Evolutionary conservation across 1,140 invertebrate genomes (phyloP).

Genomic region (Contarinia nasturtii): DNA sequence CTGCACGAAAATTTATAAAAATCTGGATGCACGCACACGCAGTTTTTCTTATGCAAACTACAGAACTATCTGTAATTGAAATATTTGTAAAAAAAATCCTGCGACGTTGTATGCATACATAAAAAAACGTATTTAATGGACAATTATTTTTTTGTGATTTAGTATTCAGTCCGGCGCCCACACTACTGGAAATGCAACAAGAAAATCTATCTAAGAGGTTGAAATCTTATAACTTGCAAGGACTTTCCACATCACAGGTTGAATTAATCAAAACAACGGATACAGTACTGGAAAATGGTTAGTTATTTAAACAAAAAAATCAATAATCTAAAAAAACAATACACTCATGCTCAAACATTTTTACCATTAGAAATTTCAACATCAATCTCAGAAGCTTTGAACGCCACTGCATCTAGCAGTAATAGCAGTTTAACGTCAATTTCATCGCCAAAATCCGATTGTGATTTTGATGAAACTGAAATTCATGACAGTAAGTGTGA

Average conservation of each 20-base stretch:
- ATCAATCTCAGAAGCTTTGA: not conserved
- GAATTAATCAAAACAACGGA: not conserved
- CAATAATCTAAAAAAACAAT: not conserved
- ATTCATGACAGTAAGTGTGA: too few species aligned
- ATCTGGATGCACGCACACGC: too few species aligned
- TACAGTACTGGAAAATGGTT: not conserved
- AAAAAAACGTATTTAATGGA: too few species aligned
- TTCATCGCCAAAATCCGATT: not conserved
- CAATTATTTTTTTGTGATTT: not conserved
- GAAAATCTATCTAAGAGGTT: slow-evolving; percentile 56
- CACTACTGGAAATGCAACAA: slow-evolving; percentile 47
- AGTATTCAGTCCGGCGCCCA: slow-evolving; percentile 44
- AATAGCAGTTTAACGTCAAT: not conserved
- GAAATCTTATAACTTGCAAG: slow-evolving; percentile 28
- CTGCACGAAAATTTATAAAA: too few species aligned
- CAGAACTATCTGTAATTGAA: too few species aligned
- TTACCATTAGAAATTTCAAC: not conserved
- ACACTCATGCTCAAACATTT: not conserved
- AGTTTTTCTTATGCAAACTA: too few species aligned
- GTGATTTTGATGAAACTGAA: too few species aligned
- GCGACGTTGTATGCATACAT: too few species aligned
- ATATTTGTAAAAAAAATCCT: too few species aligned
- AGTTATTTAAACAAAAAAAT: not conserved
- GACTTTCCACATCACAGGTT: not conserved
- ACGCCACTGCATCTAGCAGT: not conserved